A percentile compares a stretch with the other conserved stretches of the same genome.
These are phyloP conservation scores for Willisornis vidua DNA, from an alignment of 2,113 vertebrate species.

Conservation along the genomic window DNA sequence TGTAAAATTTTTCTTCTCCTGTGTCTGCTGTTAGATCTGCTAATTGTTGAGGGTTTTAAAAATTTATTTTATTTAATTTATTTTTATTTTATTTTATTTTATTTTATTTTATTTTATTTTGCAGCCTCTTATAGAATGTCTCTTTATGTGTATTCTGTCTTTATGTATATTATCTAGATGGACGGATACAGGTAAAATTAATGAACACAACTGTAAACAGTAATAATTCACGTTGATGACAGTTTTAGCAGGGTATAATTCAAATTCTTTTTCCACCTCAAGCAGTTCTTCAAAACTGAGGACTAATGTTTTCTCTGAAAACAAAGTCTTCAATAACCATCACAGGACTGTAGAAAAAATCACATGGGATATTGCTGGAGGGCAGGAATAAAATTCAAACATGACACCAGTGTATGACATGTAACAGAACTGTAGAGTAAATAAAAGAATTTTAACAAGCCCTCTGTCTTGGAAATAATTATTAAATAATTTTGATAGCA, in stretches of 20 bases:
- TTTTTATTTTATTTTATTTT: neutral
- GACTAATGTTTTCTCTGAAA: constrained; percentile 59
- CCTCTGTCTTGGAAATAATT: constrained; percentile 11
- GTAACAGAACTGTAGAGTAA: constrained; percentile 25
- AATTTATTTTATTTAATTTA: neutral
- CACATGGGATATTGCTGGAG: constrained; percentile 33
- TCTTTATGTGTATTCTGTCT: neutral
- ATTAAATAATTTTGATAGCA: neutral
- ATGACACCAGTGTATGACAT: constrained; percentile 11
- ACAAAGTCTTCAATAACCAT: constrained; percentile 56
- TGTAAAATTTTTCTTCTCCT: neutral
- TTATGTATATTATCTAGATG: neutral
- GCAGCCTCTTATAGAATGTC: neutral
- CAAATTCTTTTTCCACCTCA: constrained; percentile 37
- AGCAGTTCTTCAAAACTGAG: constrained; percentile 31
- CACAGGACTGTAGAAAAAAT: constrained; percentile 45
- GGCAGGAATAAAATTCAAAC: constrained; percentile 43
- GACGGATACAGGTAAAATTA: constrained; percentile 28
- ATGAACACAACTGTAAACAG: constrained; percentile 42
- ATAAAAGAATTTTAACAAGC: neutral
- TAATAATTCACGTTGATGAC: constrained; percentile 55
- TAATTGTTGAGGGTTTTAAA: neutral
- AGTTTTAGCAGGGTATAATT: constrained; percentile 49
- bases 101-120: neutral
- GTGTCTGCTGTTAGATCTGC: neutral